phyloP scores from a whole-genome alignment of 2,113 vertebrate species.

The Cyanistes caeruleus region DNA sequence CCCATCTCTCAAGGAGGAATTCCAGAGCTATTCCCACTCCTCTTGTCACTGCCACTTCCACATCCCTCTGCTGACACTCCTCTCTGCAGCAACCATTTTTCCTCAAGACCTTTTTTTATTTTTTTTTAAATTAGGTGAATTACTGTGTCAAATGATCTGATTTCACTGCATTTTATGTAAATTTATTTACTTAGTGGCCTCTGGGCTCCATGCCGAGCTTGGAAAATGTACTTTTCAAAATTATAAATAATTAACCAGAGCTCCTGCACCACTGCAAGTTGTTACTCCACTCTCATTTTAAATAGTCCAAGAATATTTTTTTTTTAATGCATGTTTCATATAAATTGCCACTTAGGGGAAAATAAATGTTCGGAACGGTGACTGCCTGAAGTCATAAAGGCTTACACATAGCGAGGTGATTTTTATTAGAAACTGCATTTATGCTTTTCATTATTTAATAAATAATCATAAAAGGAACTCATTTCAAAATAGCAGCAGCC shows the following conservation, averaged over 20 bases:
- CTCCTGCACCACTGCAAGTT: neutral
- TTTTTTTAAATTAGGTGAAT: neutral
- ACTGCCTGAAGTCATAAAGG: neutral
- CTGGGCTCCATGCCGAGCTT: neutral
- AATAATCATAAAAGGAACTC: neutral
- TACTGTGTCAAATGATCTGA: neutral
- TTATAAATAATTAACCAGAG: slow-evolving; percentile 30
- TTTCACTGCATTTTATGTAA: neutral
- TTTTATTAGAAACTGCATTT: neutral
- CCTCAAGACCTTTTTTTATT: neutral
- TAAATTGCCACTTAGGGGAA: slow-evolving; percentile 20
- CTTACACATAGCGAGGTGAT: neutral
- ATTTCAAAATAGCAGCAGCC: neutral
- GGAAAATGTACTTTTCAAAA: neutral
- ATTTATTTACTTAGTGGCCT: slow-evolving; percentile 21
- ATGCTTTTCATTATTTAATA: slow-evolving; percentile 41
- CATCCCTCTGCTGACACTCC: neutral
- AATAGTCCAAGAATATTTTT: neutral
- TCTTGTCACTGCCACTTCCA: neutral
- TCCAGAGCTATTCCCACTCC: neutral
- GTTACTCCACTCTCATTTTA: neutral
- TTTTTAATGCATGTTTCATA: neutral
- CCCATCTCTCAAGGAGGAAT: fast-evolving
- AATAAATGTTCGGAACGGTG: neutral
- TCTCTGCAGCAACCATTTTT: neutral